Conservation (phyloP, 2,113 vertebrate genomes). For the Scartelaos histophorus region DNA sequence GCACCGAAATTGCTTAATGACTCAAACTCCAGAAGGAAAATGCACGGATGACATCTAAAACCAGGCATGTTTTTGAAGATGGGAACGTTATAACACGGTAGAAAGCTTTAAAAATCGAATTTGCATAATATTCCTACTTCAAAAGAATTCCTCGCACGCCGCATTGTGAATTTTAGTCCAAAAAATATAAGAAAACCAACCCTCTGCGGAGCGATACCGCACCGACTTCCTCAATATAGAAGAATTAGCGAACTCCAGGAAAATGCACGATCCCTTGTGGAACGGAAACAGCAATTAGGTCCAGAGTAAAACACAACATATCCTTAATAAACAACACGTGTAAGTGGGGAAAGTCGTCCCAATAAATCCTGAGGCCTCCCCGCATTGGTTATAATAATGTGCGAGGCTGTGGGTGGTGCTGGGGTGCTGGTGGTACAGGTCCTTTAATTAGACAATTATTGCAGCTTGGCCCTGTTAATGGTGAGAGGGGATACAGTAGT, state of each 20-base stretch:
- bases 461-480: neutral
- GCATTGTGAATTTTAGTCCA: neutral
- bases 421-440: neutral
- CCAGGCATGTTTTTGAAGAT: too few relatives aligned
- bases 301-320: neutral
- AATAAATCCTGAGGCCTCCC: neutral
- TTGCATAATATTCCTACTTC: too few relatives aligned
- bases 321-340: neutral
- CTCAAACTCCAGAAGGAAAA: too few relatives aligned
- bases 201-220: neutral
- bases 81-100: too few relatives aligned
- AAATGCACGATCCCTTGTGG: neutral
- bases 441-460: conserved; percentile 6
- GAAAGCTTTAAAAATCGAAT: too few relatives aligned
- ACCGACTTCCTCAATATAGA: neutral
- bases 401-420: neutral
- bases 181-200: neutral
- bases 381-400: neutral
- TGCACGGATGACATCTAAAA: too few relatives aligned
- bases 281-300: neutral
- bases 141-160: too few relatives aligned
- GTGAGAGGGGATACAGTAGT: neutral
- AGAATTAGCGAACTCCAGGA: neutral
- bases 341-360: neutral
- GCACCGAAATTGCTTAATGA: too few relatives aligned